These are phyloP conservation scores for Argyresthia albistria DNA, from an alignment of 2,888 invertebrate species.

Conservation along the genomic window DNA sequence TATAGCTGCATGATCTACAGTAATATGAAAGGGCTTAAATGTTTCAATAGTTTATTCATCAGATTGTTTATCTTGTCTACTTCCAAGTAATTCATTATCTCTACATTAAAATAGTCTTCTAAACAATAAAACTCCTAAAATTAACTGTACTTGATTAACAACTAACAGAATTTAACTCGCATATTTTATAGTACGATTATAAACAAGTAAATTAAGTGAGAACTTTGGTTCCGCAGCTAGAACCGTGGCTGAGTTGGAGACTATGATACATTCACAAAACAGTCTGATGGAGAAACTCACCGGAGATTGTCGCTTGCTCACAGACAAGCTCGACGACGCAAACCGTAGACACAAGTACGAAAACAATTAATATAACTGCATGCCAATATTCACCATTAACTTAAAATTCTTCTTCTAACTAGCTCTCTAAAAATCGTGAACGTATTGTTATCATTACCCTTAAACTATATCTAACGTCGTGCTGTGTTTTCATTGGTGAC, in stretches of 20 bases:
- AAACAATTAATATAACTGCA: slow-evolving; percentile 8
- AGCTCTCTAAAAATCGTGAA: too few relatives aligned
- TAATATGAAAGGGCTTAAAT: slow-evolving; percentile 54
- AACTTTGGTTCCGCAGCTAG: slow-evolving; percentile 75
- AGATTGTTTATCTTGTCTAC: slow-evolving; percentile 60
- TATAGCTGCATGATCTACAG: slow-evolving; percentile 55
- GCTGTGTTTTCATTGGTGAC: slow-evolving; percentile 73
- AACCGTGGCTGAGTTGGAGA: slow-evolving; percentile 91
- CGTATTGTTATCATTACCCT: slow-evolving; percentile 51
- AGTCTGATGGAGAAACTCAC: slow-evolving; percentile 94
- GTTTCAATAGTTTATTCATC: slow-evolving; percentile 80
- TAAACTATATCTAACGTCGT: slow-evolving; percentile 48
- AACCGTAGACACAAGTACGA: slow-evolving; percentile 91
- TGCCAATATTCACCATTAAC: not conserved
- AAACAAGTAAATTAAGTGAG: not conserved
- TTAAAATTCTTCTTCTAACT: too few relatives aligned
- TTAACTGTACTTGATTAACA: too few relatives aligned
- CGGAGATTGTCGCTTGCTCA: slow-evolving; percentile 89
- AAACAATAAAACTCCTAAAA: too few relatives aligned
- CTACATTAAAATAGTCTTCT: too few relatives aligned
- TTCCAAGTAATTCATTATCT: too few relatives aligned
- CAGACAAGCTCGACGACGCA: slow-evolving; percentile 91
- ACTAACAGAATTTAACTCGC: too few relatives aligned
- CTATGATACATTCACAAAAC: slow-evolving; percentile 92
- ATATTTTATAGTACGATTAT: too few relatives aligned